Conservation (phyloP, 2,113 vertebrate genomes). For the Hippolais icterina region DNA sequence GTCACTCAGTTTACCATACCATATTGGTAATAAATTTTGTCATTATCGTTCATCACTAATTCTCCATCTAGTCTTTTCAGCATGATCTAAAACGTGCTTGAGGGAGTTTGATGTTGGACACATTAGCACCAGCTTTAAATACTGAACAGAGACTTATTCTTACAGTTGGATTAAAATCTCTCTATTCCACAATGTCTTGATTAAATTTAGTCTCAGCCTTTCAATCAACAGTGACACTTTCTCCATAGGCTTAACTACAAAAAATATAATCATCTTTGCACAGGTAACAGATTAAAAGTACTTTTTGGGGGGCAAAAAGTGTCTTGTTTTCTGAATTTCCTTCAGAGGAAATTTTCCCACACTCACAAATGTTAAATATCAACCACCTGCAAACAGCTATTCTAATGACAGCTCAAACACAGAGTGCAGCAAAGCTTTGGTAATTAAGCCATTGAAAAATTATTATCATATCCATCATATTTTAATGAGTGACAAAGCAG, state of each 20-base stretch:
- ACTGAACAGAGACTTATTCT: not conserved
- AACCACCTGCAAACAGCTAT: not conserved
- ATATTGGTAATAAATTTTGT: not conserved
- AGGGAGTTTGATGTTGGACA: not conserved
- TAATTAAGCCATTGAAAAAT: not conserved
- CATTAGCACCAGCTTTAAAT: not conserved
- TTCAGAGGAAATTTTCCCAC: not conserved
- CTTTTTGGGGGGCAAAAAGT: not conserved
- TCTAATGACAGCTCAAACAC: not conserved
- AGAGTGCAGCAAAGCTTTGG: not conserved
- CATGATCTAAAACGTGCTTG: not conserved
- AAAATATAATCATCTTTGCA: not conserved
- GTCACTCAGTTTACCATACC: rapidly evolving
- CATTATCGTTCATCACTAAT: not conserved
- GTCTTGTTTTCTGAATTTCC: not conserved
- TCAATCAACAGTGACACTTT: not conserved
- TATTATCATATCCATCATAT: not conserved
- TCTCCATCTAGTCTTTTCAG: not conserved
- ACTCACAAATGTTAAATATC: not conserved
- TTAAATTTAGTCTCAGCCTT: not conserved
- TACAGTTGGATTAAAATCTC: not conserved
- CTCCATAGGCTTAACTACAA: not conserved
- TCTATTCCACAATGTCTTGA: not conserved
- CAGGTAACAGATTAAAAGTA: not conserved
- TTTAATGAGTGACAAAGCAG: not conserved